Conservation (phyloP, 2,888 invertebrate genomes). For the Nasonovia ribisnigri region DNA sequence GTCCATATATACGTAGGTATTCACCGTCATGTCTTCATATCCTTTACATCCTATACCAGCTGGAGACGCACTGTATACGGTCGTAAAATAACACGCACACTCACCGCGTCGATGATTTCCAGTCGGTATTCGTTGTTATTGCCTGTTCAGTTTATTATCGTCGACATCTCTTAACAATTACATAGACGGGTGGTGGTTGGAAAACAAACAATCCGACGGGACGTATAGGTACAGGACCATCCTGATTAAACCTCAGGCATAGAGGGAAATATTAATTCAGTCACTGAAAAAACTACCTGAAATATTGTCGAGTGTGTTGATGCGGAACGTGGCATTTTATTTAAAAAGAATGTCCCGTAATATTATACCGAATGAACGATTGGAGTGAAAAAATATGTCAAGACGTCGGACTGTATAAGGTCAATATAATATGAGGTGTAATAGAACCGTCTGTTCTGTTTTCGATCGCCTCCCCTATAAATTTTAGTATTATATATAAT, state of each 20-base stretch:
- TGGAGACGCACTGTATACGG: not conserved
- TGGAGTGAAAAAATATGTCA: constrained; percentile 14
- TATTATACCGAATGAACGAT: not conserved
- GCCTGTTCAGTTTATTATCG: constrained; percentile 44
- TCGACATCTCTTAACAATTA: constrained; percentile 45
- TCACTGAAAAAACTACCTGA: not conserved
- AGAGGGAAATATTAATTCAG: not conserved
- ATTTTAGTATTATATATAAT: not conserved
- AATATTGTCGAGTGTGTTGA: not conserved
- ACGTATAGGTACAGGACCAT: not conserved
- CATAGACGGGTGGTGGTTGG: constrained; percentile 17
- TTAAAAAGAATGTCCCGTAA: not conserved
- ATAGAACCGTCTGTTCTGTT: constrained; percentile 40
- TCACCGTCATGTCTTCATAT: constrained; percentile 13
- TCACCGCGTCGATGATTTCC: not conserved
- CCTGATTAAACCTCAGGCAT: constrained; percentile 19
- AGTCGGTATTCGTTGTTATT: not conserved
- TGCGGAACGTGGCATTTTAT: constrained; percentile 25
- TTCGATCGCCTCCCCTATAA: not conserved
- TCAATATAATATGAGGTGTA: constrained; percentile 50
- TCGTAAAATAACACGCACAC: constrained; percentile 46
- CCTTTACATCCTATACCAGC: not conserved
- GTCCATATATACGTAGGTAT: not conserved
- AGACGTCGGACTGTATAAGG: constrained; percentile 32
- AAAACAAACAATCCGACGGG: constrained; percentile 49